Evolutionary conservation across 1,140 invertebrate genomes (phyloP).

Genomic region (Sitophilus oryzae): DNA sequence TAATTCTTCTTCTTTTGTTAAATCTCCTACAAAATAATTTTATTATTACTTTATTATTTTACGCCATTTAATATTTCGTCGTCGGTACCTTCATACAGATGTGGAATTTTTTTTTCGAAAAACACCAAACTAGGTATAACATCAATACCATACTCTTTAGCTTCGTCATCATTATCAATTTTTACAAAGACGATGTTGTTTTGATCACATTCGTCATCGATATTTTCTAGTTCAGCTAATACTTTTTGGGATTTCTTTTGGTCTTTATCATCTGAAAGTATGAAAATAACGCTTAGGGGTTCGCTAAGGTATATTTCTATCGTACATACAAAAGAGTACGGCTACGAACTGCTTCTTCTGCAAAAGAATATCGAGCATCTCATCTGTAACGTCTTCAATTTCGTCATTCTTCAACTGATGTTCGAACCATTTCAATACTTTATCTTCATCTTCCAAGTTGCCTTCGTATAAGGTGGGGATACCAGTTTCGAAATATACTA

Average conservation of each 20-base stretch:
- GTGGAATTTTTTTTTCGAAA: slow-evolving; percentile 82
- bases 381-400: slow-evolving; percentile 90
- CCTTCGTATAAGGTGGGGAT: slow-evolving; percentile 85
- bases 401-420: slow-evolving; percentile 81
- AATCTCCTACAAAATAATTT: slow-evolving; percentile 80
- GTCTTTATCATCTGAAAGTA: slow-evolving; percentile 77
- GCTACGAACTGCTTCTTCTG: slow-evolving; percentile 82
- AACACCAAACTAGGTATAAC: slow-evolving; percentile 73
- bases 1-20: slow-evolving; percentile 86
- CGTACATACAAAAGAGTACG: slow-evolving; percentile 80
- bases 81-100: slow-evolving; percentile 71
- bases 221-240: slow-evolving; percentile 82
- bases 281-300: background rate
- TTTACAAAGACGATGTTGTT: slow-evolving; percentile 91
- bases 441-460: slow-evolving; percentile 85
- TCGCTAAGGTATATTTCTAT: background rate
- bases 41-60: background rate
- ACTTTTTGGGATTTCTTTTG: slow-evolving; percentile 87
- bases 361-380: slow-evolving; percentile 89
- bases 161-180: slow-evolving; percentile 82
- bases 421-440: slow-evolving; percentile 81
- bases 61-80: background rate
- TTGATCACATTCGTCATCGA: slow-evolving; percentile 89
- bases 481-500: slow-evolving; percentile 88
- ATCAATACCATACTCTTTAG: slow-evolving; percentile 85